phyloP scores from a whole-genome alignment of 1,140 invertebrate species.

The Aphis craccivora region DNA sequence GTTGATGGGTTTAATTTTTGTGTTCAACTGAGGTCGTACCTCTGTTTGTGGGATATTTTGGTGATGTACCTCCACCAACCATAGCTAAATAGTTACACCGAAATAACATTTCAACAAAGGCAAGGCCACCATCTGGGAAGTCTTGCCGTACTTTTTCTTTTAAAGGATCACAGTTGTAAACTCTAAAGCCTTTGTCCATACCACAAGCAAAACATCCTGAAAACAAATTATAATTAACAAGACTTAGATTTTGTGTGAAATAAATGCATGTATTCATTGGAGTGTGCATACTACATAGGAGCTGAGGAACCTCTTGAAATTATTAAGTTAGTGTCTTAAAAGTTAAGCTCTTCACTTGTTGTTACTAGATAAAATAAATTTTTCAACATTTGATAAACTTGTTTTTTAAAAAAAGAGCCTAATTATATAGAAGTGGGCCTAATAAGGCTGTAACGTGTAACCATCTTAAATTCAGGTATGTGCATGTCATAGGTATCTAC shows the following conservation, averaged over 20 bases:
- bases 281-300: no score
- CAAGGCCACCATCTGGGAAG: slow-evolving; percentile 87
- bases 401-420: no score
- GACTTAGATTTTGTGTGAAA: neutral
- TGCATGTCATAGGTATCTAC: no score
- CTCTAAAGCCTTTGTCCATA: slow-evolving; percentile 94
- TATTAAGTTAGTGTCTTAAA: no score
- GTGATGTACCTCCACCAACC: slow-evolving; percentile 90
- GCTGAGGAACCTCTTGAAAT: no score
- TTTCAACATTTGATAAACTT: no score
- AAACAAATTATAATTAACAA: slow-evolving; percentile 61
- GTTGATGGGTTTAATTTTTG: slow-evolving; percentile 41
- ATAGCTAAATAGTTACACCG: slow-evolving; percentile 96
- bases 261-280: no score
- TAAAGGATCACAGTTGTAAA: slow-evolving; percentile 97
- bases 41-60: slow-evolving; percentile 92
- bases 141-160: slow-evolving; percentile 96
- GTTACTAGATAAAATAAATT: no score
- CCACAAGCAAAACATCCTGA: slow-evolving; percentile 97
- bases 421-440: no score
- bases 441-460: no score
- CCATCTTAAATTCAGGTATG: no score
- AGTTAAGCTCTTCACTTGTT: no score
- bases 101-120: slow-evolving; percentile 97
- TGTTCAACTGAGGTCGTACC: slow-evolving; percentile 66